phyloP scores from a whole-genome alignment of 2,888 invertebrate species.

The Platerodrilus igneus region DNA sequence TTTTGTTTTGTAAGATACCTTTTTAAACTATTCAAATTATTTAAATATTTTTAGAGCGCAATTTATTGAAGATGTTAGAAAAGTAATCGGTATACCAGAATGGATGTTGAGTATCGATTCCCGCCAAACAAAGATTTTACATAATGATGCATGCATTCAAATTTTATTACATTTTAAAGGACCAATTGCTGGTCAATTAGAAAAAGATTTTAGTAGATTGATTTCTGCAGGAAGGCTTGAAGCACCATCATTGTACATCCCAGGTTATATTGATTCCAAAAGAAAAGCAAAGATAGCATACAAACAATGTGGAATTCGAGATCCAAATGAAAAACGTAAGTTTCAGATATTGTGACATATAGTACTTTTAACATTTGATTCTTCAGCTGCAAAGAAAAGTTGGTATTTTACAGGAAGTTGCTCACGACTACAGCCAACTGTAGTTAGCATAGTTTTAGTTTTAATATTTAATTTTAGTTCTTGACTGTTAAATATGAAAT shows the following conservation, averaged over 20 bases:
- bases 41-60: constrained; percentile 70
- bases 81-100: constrained; percentile 79
- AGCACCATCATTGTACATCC: constrained; percentile 70
- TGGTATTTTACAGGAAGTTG: constrained; percentile 9
- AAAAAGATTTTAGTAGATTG: constrained; percentile 73
- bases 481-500: background rate
- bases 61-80: constrained; percentile 76
- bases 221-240: constrained; percentile 70
- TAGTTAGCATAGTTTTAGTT: constrained; percentile 9
- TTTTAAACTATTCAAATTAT: background rate
- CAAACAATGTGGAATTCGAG: constrained; percentile 69
- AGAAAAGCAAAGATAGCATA: constrained; percentile 68
- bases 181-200: constrained; percentile 72
- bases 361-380: background rate
- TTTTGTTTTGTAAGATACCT: constrained; percentile 75
- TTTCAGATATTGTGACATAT: background rate
- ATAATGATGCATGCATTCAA: constrained; percentile 77
- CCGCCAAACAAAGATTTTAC: constrained; percentile 70
- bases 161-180: constrained; percentile 82
- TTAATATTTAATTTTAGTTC: constrained; percentile 3
- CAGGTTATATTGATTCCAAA: constrained; percentile 68
- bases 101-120: constrained; percentile 87
- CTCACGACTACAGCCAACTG: constrained; percentile 1
- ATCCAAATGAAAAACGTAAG: constrained; percentile 63
- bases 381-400: constrained; percentile 6